Evolutionary conservation across 2,113 vertebrate genomes (phyloP), one percentile per base, ranked within the genome.

Genomic region (Ammodytes marinus): DNA sequence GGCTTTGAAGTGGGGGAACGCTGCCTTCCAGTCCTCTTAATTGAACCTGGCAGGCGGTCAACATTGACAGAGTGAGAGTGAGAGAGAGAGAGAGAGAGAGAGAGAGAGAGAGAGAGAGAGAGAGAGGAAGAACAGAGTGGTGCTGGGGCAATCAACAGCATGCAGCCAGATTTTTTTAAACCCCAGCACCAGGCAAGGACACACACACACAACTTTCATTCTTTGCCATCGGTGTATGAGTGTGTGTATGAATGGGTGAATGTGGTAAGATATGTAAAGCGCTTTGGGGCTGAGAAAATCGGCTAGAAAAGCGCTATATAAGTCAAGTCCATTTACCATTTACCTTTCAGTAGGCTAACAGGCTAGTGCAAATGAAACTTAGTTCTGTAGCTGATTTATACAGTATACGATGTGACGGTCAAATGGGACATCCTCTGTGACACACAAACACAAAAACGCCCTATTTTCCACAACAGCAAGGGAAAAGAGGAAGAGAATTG

Each of bases 1-100:
- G 76, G 79, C 92, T 94, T 93, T 93, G 92, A 94, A 92, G 91
- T 89, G 79, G 76, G 80, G 72, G 64, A 85, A 76, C 8, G 50
- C 70, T 84, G 89, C 84, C 82, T 89, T 92, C 79, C 83, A 90
- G 87, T 86, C 66, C 83, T 74, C 69, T 88, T 91, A 91, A 91
- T 86, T 82, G 79, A 92, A 80, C 85, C 91, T 89, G 92, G 88
- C 91, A 93, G 85, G 66, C 81, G 63, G 85, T 91, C 86, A 89
- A 87, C 57, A 78, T 73, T 83, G 88, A 82, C 79, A 82, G 71
- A 82, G 79, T 78, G 81, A 75, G 80, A 86, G 42, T 54, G 37
- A 55, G 66, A 80, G 75, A 35, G 60, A 67, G 52, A 49, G 57
- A 68, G 46, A 35, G 57, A 50, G 67, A 71, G 65, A 40, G 68